Conservation (phyloP, 1,140 invertebrate species). For the Drosophila tani region DNA sequence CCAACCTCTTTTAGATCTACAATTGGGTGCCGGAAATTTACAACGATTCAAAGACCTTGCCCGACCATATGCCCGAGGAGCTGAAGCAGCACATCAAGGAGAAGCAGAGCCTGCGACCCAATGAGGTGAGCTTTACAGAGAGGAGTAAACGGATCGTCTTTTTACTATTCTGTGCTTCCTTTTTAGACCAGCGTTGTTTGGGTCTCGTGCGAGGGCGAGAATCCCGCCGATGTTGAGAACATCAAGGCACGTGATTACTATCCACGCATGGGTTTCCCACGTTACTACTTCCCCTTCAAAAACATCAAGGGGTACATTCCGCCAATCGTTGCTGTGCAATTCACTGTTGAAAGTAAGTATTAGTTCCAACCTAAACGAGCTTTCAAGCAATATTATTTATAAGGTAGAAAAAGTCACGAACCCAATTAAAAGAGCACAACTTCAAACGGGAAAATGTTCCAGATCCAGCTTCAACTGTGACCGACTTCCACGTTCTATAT, state of each 20-base stretch:
- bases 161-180: background rate
- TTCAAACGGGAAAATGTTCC: background rate
- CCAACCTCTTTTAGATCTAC: conserved; percentile 88
- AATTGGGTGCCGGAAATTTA: conserved; percentile 92
- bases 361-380: too few species aligned
- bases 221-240: conserved; percentile 95
- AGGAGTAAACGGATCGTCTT: background rate
- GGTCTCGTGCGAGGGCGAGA: conserved; percentile 95
- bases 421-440: background rate
- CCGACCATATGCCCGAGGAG: conserved; percentile 90
- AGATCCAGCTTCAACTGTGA: background rate
- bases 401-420: background rate
- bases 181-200: conserved; percentile 90
- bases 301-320: conserved; percentile 94
- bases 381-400: background rate
- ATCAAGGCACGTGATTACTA: conserved; percentile 93
- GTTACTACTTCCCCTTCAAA: conserved; percentile 92
- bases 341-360: conserved; percentile 92
- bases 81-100: conserved; percentile 89
- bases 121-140: conserved; percentile 60
- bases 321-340: conserved; percentile 95
- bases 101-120: conserved; percentile 81
- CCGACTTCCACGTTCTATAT: background rate
- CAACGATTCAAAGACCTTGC: conserved; percentile 90
- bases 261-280: conserved; percentile 91